Evolutionary conservation across 2,797 vertebrate species (phyloP).

Genomic region (Hylomyscus alleni): DNA sequence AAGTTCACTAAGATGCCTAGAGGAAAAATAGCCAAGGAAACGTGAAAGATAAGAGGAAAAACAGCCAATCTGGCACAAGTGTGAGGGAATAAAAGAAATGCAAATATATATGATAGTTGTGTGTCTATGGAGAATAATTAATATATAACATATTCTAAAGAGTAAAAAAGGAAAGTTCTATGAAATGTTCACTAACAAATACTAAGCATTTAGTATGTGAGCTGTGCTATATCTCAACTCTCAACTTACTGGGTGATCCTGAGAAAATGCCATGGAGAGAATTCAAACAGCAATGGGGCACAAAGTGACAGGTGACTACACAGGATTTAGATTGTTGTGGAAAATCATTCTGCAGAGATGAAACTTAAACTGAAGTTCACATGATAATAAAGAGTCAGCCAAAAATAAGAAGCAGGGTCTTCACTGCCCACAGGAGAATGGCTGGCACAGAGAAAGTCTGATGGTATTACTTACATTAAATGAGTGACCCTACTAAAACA

Average conservation of each 20-base stretch:
- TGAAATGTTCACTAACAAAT: background rate
- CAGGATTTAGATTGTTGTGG: slow-evolving; percentile 6
- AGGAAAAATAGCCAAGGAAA: background rate
- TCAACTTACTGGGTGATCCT: background rate
- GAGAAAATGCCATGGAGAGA: background rate
- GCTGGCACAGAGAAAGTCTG: background rate
- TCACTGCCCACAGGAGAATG: background rate
- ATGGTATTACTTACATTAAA: background rate
- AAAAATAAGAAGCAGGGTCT: background rate
- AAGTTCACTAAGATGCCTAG: background rate
- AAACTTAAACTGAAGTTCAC: slow-evolving; percentile 55
- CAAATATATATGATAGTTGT: background rate
- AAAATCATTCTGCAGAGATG: slow-evolving; percentile 53
- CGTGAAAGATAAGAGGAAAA: slow-evolving; percentile 9
- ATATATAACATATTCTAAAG: background rate
- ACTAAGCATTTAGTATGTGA: background rate
- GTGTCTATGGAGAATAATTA: background rate
- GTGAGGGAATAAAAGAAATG: background rate
- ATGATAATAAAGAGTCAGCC: background rate
- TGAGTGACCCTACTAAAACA: background rate
- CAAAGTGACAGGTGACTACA: background rate
- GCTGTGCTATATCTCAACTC: background rate
- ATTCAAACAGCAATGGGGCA: background rate
- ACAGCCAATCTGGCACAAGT: background rate
- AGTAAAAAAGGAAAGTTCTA: background rate